Conservation (phyloP, 2,888 invertebrate genomes). For the Auanema freiburgensis region DNA sequence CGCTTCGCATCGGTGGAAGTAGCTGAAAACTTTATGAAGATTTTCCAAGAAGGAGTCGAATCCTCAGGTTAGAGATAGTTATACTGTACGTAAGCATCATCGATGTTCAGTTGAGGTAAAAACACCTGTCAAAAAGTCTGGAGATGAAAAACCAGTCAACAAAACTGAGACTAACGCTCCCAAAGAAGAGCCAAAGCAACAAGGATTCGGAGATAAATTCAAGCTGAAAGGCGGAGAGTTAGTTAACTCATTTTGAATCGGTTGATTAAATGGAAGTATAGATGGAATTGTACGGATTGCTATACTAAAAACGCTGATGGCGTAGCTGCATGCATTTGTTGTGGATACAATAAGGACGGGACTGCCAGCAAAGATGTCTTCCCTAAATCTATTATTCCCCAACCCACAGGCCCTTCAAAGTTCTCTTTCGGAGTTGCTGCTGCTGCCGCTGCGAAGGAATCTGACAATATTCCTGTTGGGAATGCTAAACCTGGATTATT, state of each 20-base stretch:
- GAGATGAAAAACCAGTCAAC: slow-evolving; percentile 9
- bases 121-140: background rate
- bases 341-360: slow-evolving; percentile 43
- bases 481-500: slow-evolving; percentile 7
- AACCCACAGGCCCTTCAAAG: slow-evolving; percentile 27
- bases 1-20: slow-evolving; percentile 34
- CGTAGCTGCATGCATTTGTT: slow-evolving; percentile 28
- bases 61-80: no score
- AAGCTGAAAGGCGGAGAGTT: slow-evolving; percentile 37
- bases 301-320: slow-evolving; percentile 29
- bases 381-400: slow-evolving; percentile 23
- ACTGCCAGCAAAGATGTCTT: slow-evolving; percentile 25
- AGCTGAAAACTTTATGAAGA: slow-evolving; percentile 37
- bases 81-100: no score
- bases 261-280: no score
- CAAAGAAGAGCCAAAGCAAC: slow-evolving; percentile 19
- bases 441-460: slow-evolving; percentile 29
- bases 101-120: no score
- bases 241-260: background rate
- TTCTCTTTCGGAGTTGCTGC: slow-evolving; percentile 32
- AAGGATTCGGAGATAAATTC: slow-evolving; percentile 46
- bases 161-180: slow-evolving; percentile 2
- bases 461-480: slow-evolving; percentile 1
- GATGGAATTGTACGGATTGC: slow-evolving; percentile 49
- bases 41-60: slow-evolving; percentile 32